phyloP scores from a whole-genome alignment of 2,113 vertebrate genomes.

The Micromys minutus region DNA sequence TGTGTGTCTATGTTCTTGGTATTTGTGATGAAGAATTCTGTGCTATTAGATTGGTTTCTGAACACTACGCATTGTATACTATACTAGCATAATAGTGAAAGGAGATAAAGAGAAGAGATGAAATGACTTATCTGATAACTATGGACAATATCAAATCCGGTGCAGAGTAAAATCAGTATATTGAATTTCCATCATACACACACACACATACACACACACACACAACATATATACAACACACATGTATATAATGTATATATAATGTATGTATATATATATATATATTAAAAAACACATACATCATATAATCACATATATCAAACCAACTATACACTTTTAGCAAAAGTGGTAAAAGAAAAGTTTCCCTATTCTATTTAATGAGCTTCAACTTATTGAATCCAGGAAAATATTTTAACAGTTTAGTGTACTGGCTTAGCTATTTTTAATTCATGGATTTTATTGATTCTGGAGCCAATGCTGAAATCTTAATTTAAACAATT shows the following conservation, averaged over 20 bases:
- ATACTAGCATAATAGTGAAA: not conserved
- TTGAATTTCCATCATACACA: not conserved
- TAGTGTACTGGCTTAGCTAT: not conserved
- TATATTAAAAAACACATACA: too few relatives aligned
- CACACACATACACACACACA: too few relatives aligned
- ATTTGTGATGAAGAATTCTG: not conserved
- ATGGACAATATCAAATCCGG: not conserved
- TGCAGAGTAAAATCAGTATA: not conserved
- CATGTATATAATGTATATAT: too few relatives aligned
- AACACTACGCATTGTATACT: not conserved
- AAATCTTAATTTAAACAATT: not conserved
- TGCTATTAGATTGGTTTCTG: not conserved
- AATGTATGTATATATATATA: too few relatives aligned
- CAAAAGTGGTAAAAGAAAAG: not conserved
- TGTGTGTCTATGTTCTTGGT: not conserved
- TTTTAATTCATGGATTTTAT: constrained; percentile 31
- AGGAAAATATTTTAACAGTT: not conserved
- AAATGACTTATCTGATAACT: not conserved
- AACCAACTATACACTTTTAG: not conserved
- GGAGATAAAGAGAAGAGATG: not conserved
- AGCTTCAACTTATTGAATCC: not conserved
- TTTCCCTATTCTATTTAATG: too few relatives aligned
- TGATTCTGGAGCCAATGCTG: not conserved
- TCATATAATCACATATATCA: too few relatives aligned
- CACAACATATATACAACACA: too few relatives aligned